A percentile compares a stretch with the other conserved stretches of the same genome.
These are phyloP conservation scores for Dendrocincla tyrannina DNA, from an alignment of 2,797 vertebrate species.

Conservation along the genomic window DNA sequence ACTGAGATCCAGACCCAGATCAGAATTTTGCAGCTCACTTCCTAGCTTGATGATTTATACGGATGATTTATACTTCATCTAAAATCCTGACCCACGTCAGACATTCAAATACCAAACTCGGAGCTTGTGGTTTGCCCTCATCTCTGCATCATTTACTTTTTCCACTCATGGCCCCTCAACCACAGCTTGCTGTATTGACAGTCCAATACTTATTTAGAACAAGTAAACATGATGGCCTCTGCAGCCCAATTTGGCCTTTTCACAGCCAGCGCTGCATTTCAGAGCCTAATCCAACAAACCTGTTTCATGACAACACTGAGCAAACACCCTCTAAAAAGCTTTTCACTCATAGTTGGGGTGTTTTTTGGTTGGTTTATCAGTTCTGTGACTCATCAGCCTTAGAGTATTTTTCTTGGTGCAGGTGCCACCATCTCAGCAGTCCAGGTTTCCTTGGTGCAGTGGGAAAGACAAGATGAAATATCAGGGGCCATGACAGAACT, in stretches of 20 bases:
- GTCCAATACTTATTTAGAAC: neutral
- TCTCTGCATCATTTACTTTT: conserved; percentile 4
- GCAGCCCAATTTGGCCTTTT: neutral
- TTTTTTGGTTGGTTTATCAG: neutral
- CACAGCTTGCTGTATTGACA: neutral
- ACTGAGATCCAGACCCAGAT: neutral
- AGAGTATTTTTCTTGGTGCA: neutral
- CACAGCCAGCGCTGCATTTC: neutral
- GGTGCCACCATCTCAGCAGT: neutral
- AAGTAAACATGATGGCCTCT: neutral
- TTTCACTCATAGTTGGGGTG: neutral
- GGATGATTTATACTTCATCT: neutral
- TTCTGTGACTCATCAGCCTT: neutral
- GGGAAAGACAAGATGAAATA: neutral
- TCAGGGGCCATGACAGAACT: neutral
- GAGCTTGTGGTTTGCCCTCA: neutral
- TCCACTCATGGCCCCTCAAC: neutral
- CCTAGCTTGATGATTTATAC: neutral
- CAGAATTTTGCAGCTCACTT: neutral
- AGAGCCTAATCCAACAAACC: neutral
- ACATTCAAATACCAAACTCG: neutral
- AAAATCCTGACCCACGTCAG: neutral
- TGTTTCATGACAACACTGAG: neutral
- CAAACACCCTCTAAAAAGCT: neutral
- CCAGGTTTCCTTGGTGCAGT: neutral